Percentiles rank a stretch among this genome's conserved stretches.
phyloP scores from a whole-genome alignment of 2,797 vertebrate species.

The Hippoglossus hippoglossus region DNA sequence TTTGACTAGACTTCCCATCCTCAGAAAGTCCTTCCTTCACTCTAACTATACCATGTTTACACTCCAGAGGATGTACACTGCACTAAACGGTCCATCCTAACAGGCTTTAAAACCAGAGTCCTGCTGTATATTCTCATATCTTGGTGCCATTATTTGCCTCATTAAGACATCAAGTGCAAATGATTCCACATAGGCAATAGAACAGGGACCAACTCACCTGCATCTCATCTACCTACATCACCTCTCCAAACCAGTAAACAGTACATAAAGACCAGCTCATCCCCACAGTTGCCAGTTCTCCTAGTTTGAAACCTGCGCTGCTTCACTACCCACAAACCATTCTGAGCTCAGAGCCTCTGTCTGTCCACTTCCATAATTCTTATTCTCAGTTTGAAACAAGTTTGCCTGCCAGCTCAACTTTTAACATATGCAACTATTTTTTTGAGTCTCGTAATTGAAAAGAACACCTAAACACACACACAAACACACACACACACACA shows the following conservation, averaged over 20 bases:
- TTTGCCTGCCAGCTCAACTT: not conserved
- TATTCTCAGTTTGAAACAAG: not conserved
- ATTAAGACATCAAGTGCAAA: not conserved
- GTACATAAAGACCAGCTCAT: no score
- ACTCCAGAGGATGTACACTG: not conserved
- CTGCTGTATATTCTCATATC: not conserved
- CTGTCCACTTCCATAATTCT: not conserved
- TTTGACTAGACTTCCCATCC: conserved; percentile 27
- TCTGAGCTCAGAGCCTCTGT: not conserved
- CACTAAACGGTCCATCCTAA: not conserved
- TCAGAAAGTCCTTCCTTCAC: not conserved
- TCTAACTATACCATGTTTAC: conserved; percentile 11
- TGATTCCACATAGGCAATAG: not conserved
- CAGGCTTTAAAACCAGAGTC: not conserved
- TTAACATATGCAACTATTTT: not conserved
- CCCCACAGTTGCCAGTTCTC: not conserved
- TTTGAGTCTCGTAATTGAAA: not conserved
- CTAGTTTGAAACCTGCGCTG: not conserved
- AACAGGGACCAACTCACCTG: not conserved
- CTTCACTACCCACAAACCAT: no score
- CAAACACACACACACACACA: no score
- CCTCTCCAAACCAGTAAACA: no score
- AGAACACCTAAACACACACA: not conserved
- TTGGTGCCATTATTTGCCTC: not conserved
- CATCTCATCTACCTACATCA: no score